A percentile compares a stretch with the other conserved stretches of the same genome.
Evolutionary conservation across 1,140 invertebrate species (phyloP).

Genomic region (Papilio helenus): DNA sequence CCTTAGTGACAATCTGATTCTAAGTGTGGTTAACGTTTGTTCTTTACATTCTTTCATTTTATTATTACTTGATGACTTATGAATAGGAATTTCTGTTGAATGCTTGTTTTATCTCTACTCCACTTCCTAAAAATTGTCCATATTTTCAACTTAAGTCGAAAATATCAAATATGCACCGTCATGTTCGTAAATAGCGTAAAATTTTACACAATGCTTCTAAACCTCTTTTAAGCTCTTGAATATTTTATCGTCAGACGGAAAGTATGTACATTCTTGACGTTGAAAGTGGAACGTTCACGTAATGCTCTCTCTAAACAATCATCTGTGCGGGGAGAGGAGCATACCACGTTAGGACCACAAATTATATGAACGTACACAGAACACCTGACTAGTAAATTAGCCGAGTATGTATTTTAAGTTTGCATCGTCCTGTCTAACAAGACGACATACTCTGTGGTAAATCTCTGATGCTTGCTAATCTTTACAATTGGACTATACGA

Average conservation of each 20-base stretch:
- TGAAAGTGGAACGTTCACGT: conserved; percentile 5
- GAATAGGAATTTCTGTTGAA: neutral
- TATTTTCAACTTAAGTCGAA: neutral
- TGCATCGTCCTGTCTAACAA: neutral
- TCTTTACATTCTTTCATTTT: neutral
- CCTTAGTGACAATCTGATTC: too few relatives aligned
- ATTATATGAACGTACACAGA: neutral
- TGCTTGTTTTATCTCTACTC: neutral
- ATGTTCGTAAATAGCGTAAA: conserved; percentile 17
- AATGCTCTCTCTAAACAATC: conserved; percentile 7
- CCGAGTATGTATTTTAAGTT: too few relatives aligned
- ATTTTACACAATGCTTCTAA: conserved; percentile 17
- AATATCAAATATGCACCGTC: neutral
- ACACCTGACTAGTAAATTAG: neutral
- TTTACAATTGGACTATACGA: neutral
- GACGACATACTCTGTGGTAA: neutral
- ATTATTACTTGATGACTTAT: too few relatives aligned
- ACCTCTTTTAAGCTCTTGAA: conserved; percentile 7
- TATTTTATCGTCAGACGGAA: conserved; percentile 9
- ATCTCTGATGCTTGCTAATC: neutral
- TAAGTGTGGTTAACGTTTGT: neutral
- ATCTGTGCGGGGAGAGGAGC: neutral
- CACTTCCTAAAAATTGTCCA: neutral
- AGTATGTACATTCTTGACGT: conserved; percentile 7
- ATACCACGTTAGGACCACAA: neutral